phyloP scores from a whole-genome alignment of 1,140 invertebrate species.

The Caenorhabditis remanei region DNA sequence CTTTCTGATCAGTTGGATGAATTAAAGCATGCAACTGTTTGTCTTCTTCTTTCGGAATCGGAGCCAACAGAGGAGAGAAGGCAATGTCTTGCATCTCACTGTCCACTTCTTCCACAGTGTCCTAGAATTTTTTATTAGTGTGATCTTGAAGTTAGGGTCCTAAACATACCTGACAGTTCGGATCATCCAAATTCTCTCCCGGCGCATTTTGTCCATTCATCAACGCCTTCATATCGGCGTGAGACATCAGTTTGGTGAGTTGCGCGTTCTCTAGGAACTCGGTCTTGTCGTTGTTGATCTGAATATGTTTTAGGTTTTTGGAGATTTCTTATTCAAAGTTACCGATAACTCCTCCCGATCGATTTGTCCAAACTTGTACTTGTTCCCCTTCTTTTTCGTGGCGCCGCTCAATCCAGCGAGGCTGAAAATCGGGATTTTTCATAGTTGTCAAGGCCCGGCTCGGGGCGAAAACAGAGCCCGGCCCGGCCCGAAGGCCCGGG shows the following conservation, averaged over 20 bases:
- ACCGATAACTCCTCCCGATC: slow-evolving; percentile 31
- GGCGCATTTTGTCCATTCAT: slow-evolving; percentile 6
- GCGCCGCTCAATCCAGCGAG: background rate
- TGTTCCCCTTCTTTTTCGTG: background rate
- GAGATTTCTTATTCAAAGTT: background rate
- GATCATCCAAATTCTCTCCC: slow-evolving; percentile 24
- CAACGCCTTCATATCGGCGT: slow-evolving; percentile 46
- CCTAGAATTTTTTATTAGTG: background rate
- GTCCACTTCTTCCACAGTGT: slow-evolving; percentile 36
- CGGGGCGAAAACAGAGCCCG: no score
- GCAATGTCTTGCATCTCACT: slow-evolving; percentile 17
- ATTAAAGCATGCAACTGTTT: background rate
- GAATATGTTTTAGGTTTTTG: background rate
- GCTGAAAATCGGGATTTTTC: background rate
- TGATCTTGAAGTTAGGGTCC: background rate
- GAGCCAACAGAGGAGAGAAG: slow-evolving; percentile 3
- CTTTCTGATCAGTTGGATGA: background rate
- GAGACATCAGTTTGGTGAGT: slow-evolving; percentile 38
- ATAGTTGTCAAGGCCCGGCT: no score
- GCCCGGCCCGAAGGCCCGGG: no score
- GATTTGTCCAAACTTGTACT: slow-evolving; percentile 33
- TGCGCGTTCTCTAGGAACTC: slow-evolving; percentile 44
- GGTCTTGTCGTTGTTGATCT: slow-evolving; percentile 28
- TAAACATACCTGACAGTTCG: slow-evolving; percentile 4
- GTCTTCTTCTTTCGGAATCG: background rate